These are phyloP conservation scores for Phainopepla nitens DNA, from an alignment of 2,113 vertebrate genomes.

Conservation along the genomic window DNA sequence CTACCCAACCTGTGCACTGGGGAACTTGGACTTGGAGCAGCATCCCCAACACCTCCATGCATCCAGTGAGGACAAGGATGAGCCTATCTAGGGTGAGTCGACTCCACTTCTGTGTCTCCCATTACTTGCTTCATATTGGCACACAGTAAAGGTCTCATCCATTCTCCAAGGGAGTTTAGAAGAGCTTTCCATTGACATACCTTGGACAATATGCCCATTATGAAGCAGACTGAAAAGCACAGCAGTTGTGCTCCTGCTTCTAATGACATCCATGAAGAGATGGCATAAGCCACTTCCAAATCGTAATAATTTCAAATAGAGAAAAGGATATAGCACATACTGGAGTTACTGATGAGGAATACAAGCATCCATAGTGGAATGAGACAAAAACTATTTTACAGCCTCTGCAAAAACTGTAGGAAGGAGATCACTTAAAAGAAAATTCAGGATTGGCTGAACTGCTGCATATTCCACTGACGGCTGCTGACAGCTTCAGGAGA, in stretches of 20 bases:
- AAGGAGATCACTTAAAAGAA: background rate
- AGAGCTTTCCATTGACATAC: background rate
- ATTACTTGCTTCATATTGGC: background rate
- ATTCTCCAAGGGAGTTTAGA: background rate
- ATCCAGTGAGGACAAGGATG: background rate
- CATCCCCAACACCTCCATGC: background rate
- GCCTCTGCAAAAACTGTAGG: background rate
- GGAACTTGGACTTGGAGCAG: background rate
- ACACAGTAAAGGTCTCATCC: background rate
- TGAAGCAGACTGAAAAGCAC: background rate
- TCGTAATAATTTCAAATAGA: background rate
- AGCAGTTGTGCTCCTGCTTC: background rate
- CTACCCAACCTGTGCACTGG: background rate
- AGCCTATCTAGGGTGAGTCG: background rate
- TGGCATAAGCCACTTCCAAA: background rate
- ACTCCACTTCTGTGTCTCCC: background rate
- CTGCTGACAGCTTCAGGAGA: constrained; percentile 29
- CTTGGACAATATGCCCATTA: background rate
- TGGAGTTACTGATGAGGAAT: constrained; percentile 55
- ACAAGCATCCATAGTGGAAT: background rate
- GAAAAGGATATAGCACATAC: constrained; percentile 5
- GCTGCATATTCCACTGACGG: background rate
- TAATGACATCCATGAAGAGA: background rate
- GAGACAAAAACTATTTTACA: constrained; percentile 1
- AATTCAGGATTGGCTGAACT: background rate